Base-by-base conservation (phyloP, 2,797 vertebrate genomes). In the Karalla daura region DNA sequence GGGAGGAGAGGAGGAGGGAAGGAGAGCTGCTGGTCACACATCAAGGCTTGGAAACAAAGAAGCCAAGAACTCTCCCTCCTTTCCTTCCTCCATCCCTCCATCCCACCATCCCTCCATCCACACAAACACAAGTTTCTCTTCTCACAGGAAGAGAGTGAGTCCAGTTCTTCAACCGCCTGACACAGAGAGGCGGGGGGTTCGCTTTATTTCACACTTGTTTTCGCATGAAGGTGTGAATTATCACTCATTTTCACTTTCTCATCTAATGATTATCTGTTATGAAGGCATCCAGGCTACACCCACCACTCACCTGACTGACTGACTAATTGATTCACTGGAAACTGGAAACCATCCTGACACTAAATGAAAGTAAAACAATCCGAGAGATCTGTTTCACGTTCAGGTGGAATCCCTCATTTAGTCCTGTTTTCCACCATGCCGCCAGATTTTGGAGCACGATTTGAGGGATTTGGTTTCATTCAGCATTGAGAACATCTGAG, bases 31-130 rank as follows among this genome's bases (percentile, higher is more conserved):
- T 94, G 96, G 96, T 97, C 96, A 98, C 97, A 98, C 97, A 97
- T 98, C 96, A 98, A 96, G 97, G 96, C 95, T 92, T 94, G 95
- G 87, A 96, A 92, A 99, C 97, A 98, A 98, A 97, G 95, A 93
- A 85, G 80, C 92, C 93, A 88, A 93, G 95, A 95, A 94, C 94
- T 95, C 94, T 94, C 67, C 79, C 67, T 85, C 71, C 62, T 66
- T 65, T 80, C 77, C 73, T 77, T 86, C 65, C 79, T 67, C 70
- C 63, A 39, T 86, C 60, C 51, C 52, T 63, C 27, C 69, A 40
- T 76, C 64, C 50, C 72, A 62, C 43, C 61, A 20, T 88, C 72
- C 73, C 63, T 87, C 63, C 80, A 75, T 89, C 74, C 63, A 15
- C n/a, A 78, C 72, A 83, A 82, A 86, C 82, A 83, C 83, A 74